These are phyloP conservation scores for Apis laboriosa DNA, from an alignment of 1,140 invertebrate species.

Conservation along the genomic window DNA sequence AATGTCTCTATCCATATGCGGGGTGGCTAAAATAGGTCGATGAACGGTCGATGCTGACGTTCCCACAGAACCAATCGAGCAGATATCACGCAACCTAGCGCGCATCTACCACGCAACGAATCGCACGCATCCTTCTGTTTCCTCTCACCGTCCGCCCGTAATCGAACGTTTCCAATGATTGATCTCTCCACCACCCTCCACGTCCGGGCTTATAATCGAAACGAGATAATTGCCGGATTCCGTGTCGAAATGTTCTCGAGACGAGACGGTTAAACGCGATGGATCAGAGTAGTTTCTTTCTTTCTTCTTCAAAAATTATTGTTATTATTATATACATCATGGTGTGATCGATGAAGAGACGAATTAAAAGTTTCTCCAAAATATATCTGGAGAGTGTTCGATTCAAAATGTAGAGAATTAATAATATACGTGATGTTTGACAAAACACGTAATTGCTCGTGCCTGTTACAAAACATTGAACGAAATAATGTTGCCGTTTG, in stretches of 20 bases:
- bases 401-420: too few relatives aligned
- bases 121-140: slow-evolving; percentile 56
- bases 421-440: too few relatives aligned
- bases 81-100: slow-evolving; percentile 63
- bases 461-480: too few relatives aligned
- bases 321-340: too few relatives aligned
- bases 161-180: slow-evolving; percentile 25
- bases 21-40: slow-evolving; percentile 70
- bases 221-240: not conserved
- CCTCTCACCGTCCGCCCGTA: slow-evolving; percentile 38
- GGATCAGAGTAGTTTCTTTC: too few relatives aligned
- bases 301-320: too few relatives aligned
- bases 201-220: not conserved
- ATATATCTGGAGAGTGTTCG: too few relatives aligned
- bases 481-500: too few relatives aligned
- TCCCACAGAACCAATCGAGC: slow-evolving; percentile 70
- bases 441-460: too few relatives aligned
- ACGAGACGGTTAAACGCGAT: too few relatives aligned
- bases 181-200: not conserved
- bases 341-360: too few relatives aligned
- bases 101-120: slow-evolving; percentile 59
- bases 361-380: too few relatives aligned
- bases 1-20: slow-evolving; percentile 65
- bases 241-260: not conserved
- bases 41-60: slow-evolving; percentile 72